Conservation (phyloP, 2,888 invertebrate species). For the Petrolisthes cinctipes region DNA sequence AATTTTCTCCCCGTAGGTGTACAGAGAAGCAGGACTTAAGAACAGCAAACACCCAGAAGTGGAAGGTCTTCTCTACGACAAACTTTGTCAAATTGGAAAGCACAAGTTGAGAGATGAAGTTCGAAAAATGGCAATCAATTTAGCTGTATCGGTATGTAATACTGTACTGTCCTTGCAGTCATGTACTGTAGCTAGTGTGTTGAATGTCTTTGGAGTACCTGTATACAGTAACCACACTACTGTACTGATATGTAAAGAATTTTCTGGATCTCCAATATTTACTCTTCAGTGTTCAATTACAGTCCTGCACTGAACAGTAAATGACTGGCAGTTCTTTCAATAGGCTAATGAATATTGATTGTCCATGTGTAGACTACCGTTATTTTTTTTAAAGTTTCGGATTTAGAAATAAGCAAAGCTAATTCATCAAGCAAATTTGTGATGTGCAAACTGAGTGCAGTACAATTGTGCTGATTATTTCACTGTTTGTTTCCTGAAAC, state of each 20-base stretch:
- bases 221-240: background rate
- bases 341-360: too few relatives aligned
- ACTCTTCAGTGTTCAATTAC: too few relatives aligned
- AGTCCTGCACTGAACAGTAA: too few relatives aligned
- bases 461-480: too few relatives aligned
- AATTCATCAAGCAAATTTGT: too few relatives aligned
- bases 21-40: slow-evolving; percentile 58
- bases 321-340: too few relatives aligned
- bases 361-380: too few relatives aligned
- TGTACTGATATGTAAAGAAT: too few relatives aligned
- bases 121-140: slow-evolving; percentile 48
- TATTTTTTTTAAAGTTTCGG: too few relatives aligned
- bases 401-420: too few relatives aligned
- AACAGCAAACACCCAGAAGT: slow-evolving; percentile 61
- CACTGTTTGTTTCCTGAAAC: too few relatives aligned
- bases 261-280: background rate
- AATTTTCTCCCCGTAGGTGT: slow-evolving; percentile 42
- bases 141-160: slow-evolving; percentile 57
- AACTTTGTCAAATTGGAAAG: slow-evolving; percentile 56
- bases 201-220: background rate
- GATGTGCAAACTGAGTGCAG: too few relatives aligned
- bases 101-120: slow-evolving; percentile 62
- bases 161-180: background rate
- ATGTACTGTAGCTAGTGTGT: background rate
- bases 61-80: slow-evolving; percentile 62